Evolutionary conservation across 53 echinoderm and acorn worm genomes (phyloP).

Genomic region (Apostichopus leukothele): DNA sequence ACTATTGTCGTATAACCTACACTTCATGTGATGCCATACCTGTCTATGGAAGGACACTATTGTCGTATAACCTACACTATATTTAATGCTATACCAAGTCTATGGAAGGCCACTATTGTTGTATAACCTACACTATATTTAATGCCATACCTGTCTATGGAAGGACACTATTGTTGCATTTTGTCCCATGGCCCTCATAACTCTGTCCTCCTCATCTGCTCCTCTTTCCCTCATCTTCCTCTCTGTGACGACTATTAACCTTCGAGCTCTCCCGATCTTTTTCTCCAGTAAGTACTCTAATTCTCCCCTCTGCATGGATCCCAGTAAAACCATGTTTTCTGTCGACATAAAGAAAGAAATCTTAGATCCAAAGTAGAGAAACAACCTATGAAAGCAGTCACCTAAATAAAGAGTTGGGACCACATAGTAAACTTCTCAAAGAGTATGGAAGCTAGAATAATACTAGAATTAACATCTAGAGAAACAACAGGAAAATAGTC

Average conservation of each 20-base stretch:
- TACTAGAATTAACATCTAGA: too few relatives aligned
- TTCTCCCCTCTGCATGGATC: slow-evolving; percentile 88
- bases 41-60: slow-evolving; percentile 23
- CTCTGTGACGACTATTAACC: slow-evolving; percentile 67
- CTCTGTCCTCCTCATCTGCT: slow-evolving; percentile 43
- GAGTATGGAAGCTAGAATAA: too few relatives aligned
- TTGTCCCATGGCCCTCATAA: slow-evolving; percentile 47
- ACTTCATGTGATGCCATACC: neutral
- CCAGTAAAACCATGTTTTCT: slow-evolving; percentile 96
- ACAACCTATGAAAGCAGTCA: too few relatives aligned
- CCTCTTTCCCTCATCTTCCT: slow-evolving; percentile 61
- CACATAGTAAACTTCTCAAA: too few relatives aligned
- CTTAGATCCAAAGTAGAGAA: too few relatives aligned
- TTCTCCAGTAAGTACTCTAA: slow-evolving; percentile 86
- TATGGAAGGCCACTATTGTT: neutral
- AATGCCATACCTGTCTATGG: slow-evolving; percentile 36
- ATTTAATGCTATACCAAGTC: too few relatives aligned
- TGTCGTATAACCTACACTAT: neutral
- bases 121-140: neutral
- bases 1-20: slow-evolving; percentile 1
- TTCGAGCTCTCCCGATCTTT: slow-evolving; percentile 68
- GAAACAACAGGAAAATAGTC: too few relatives aligned
- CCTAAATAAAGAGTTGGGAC: too few relatives aligned
- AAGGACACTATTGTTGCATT: slow-evolving; percentile 40
- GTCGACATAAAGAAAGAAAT: neutral